phyloP scores from a whole-genome alignment of 1,140 invertebrate genomes.

The Drosophila tristis region DNA sequence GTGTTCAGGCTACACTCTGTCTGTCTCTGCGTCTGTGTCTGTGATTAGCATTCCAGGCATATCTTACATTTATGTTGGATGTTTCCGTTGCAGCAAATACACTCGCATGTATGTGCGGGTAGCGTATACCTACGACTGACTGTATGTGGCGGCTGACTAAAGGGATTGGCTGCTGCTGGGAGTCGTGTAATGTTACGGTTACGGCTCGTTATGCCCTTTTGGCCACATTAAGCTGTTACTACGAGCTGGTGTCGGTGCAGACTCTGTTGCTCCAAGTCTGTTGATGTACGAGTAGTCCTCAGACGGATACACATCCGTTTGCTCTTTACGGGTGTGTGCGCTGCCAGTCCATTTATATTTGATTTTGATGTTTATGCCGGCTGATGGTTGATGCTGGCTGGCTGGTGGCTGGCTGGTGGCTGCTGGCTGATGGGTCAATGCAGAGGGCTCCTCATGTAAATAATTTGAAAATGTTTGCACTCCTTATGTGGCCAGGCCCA shows the following conservation, averaged over 20 bases:
- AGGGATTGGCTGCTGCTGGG: slow-evolving; percentile 15
- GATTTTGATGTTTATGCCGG: slow-evolving; percentile 78
- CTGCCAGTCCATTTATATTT: slow-evolving; percentile 77
- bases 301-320: slow-evolving; percentile 38
- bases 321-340: slow-evolving; percentile 12
- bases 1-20: neutral
- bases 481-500: slow-evolving; percentile 61
- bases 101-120: slow-evolving; percentile 19
- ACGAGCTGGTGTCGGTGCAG: slow-evolving; percentile 27
- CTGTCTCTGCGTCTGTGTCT: slow-evolving; percentile 45
- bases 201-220: slow-evolving; percentile 78
- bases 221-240: slow-evolving; percentile 64
- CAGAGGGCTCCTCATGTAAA: slow-evolving; percentile 35
- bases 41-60: slow-evolving; percentile 81
- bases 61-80: slow-evolving; percentile 82
- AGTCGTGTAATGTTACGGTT: slow-evolving; percentile 78
- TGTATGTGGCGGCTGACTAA: neutral
- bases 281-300: slow-evolving; percentile 40
- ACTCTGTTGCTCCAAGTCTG: slow-evolving; percentile 55
- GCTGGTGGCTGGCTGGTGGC: slow-evolving; percentile 38
- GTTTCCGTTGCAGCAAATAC: slow-evolving; percentile 81
- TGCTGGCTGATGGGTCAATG: slow-evolving; percentile 12
- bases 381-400: slow-evolving; percentile 57
- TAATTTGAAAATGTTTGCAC: slow-evolving; percentile 65
- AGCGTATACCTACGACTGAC: neutral